Evolutionary conservation across 1,140 invertebrate species (phyloP).

Genomic region (Acyrthosiphon pisum): DNA sequence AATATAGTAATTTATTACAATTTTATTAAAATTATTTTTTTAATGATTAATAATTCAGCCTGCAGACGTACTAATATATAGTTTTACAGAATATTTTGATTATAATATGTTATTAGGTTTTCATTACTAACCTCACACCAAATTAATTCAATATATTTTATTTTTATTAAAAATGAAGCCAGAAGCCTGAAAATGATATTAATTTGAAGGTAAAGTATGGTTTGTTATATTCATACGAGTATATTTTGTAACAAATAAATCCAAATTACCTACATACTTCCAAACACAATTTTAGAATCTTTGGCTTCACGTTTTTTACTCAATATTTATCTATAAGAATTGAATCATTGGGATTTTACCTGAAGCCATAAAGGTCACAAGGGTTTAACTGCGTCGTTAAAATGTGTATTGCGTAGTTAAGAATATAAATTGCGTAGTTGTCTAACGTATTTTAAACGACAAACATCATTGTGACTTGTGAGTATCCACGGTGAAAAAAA

Average conservation of each 20-base stretch:
- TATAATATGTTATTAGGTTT: not conserved
- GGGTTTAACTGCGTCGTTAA: not conserved
- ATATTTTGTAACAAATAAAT: not conserved
- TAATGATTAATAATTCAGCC: not conserved
- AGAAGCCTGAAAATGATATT: not conserved
- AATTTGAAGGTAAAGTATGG: not conserved
- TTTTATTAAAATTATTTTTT: not conserved
- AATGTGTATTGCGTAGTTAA: not conserved
- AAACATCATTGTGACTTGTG: not conserved
- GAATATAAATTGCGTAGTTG: not conserved
- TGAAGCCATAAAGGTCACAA: not conserved
- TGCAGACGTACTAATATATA: not conserved
- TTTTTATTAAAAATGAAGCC: not conserved
- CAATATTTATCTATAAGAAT: not conserved
- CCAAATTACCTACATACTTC: not conserved
- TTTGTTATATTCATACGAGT: not conserved
- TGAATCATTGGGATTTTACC: not conserved
- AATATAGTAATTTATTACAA: not conserved
- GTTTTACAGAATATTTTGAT: not conserved
- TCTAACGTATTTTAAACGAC: not conserved
- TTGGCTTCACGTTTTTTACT: not conserved
- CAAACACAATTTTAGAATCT: not conserved
- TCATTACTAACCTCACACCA: not conserved
- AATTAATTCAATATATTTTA: not conserved
- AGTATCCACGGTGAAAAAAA: not conserved